Evolutionary conservation across 2,797 vertebrate species (phyloP).

Genomic region (Apogon talboti): DNA sequence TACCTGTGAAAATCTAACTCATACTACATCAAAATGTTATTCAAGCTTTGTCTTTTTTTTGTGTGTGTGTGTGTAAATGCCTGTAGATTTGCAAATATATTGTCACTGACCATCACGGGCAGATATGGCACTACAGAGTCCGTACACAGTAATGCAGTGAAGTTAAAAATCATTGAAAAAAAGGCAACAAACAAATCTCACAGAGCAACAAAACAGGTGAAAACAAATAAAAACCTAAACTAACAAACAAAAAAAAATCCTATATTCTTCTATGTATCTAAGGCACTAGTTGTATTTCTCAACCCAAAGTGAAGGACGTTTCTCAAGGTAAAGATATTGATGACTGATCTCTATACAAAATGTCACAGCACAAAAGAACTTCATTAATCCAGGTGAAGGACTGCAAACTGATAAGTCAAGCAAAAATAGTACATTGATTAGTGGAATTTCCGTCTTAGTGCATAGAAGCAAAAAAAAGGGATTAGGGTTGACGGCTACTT

Average conservation of each 20-base stretch:
- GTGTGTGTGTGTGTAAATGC: constrained; percentile 54
- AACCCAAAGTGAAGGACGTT: constrained; percentile 61
- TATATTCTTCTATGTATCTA: constrained; percentile 69
- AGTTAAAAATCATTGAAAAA: constrained; percentile 28
- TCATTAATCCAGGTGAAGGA: constrained; percentile 49
- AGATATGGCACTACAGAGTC: constrained; percentile 71
- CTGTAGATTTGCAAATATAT: constrained; percentile 53
- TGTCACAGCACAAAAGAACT: constrained; percentile 63
- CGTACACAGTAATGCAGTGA: constrained; percentile 30
- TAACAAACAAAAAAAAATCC: constrained; percentile 33
- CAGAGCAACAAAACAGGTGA: constrained; percentile 35
- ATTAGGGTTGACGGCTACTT: constrained; percentile 47
- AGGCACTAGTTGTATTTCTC: constrained; percentile 78
- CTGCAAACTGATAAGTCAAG: constrained; percentile 50
- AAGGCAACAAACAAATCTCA: constrained; percentile 31
- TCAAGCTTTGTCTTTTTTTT: constrained; percentile 49
- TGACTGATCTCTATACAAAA: constrained; percentile 53
- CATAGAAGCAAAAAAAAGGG: constrained; percentile 59
- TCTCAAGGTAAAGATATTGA: constrained; percentile 51
- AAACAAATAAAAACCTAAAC: constrained; percentile 19
- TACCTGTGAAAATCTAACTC: constrained; percentile 35
- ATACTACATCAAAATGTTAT: constrained; percentile 49
- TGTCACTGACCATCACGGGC: constrained; percentile 39
- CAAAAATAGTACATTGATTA: constrained; percentile 64
- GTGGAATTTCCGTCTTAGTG: constrained; percentile 64